phyloP scores from a whole-genome alignment of 2,888 invertebrate species.

The Seladonia tumulorum region DNA sequence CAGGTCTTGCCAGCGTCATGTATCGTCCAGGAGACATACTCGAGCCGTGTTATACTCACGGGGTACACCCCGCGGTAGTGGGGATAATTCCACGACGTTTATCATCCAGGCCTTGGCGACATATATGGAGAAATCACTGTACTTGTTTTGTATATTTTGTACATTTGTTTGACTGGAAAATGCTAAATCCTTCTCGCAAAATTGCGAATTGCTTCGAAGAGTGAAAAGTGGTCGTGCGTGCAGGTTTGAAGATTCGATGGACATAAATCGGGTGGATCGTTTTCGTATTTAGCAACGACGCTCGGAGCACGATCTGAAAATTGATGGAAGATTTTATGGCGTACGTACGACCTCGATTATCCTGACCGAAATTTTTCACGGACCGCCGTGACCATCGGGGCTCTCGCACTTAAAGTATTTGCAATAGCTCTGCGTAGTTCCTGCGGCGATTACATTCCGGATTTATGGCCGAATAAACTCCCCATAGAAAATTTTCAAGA shows the following conservation, averaged over 20 bases:
- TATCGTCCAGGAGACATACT: too few species aligned
- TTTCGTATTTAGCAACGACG: background rate
- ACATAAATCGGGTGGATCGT: background rate
- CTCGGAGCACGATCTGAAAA: background rate
- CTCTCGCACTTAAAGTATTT: constrained; percentile 58
- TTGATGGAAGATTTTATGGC: background rate
- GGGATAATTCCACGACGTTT: too few species aligned
- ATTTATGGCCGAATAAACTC: constrained; percentile 67
- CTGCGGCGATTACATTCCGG: constrained; percentile 58
- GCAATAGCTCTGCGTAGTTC: constrained; percentile 39
- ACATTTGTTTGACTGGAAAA: too few species aligned
- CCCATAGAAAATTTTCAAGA: constrained; percentile 48
- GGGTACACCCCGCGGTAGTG: too few species aligned
- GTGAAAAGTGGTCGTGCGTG: background rate
- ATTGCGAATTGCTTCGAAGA: background rate
- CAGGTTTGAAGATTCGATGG: background rate
- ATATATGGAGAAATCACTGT: too few species aligned
- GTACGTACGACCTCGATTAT: constrained; percentile 22
- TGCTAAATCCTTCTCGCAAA: too few species aligned
- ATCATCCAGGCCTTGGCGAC: too few species aligned
- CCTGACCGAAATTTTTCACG: constrained; percentile 54
- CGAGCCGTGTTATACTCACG: too few species aligned
- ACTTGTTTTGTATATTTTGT: too few species aligned
- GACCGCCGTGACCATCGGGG: constrained; percentile 35
- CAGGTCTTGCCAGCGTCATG: too few species aligned